Conservation (phyloP, 1,140 invertebrate species). For the Pomacea maculata region DNA sequence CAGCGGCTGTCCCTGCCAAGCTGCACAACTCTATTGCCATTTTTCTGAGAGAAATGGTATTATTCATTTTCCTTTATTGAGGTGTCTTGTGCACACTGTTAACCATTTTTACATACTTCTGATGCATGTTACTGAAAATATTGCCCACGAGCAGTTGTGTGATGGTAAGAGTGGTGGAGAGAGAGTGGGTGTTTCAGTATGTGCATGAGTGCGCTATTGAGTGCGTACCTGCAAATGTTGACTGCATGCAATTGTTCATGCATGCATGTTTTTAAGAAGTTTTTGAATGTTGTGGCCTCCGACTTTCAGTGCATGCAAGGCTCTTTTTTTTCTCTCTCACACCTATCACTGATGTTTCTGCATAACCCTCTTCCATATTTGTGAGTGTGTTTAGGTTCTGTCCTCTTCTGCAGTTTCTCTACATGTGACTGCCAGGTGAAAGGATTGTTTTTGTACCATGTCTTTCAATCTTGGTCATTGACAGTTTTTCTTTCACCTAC, state of each 20-base stretch:
- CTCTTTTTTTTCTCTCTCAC: neutral
- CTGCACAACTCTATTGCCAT: too few species aligned
- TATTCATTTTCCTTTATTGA: too few species aligned
- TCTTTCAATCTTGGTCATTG: slow-evolving; percentile 26
- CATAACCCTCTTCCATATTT: neutral
- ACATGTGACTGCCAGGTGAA: slow-evolving; percentile 6
- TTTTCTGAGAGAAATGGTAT: too few species aligned
- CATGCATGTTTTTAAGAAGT: neutral
- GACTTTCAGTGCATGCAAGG: slow-evolving; percentile 12
- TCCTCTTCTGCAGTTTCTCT: neutral
- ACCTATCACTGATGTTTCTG: slow-evolving; percentile 1
- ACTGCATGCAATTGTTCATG: neutral
- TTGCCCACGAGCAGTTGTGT: too few species aligned
- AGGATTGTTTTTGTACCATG: slow-evolving; percentile 25
- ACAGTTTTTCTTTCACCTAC: slow-evolving; percentile 19
- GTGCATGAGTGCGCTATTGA: too few species aligned
- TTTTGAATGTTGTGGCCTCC: slow-evolving; percentile 3
- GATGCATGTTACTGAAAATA: too few species aligned
- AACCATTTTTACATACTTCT: too few species aligned
- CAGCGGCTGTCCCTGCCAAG: too few species aligned
- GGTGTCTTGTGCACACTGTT: too few species aligned
- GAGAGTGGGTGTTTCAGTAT: too few species aligned
- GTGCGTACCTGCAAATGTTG: too few species aligned
- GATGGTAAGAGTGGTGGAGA: too few species aligned
- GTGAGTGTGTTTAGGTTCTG: neutral